Percentiles rank a stretch among this genome's conserved stretches.
phyloP scores from a whole-genome alignment of 2,113 vertebrate genomes.

The Noctilio leporinus region DNA sequence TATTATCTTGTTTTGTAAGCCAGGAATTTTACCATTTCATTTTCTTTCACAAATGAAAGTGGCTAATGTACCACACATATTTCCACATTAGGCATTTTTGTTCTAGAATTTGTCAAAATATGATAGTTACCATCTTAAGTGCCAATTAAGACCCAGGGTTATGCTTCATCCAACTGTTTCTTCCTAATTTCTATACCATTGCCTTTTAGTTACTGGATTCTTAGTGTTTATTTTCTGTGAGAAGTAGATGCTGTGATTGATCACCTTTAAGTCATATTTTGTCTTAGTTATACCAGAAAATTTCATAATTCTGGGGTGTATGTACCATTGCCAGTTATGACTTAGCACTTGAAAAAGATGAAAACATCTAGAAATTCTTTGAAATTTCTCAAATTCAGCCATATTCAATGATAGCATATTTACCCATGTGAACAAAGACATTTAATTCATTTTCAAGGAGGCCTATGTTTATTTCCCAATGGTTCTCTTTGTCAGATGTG shows the following conservation, averaged over 20 bases:
- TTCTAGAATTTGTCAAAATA: conserved; percentile 62
- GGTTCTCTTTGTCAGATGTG: not conserved
- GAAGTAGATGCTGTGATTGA: conserved; percentile 53
- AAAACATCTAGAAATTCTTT: conserved; percentile 32
- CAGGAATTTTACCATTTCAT: conserved; percentile 54
- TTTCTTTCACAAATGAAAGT: conserved; percentile 65
- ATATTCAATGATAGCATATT: not conserved
- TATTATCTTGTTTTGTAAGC: conserved; percentile 57
- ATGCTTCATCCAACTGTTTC: conserved; percentile 60
- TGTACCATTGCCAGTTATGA: conserved; percentile 24
- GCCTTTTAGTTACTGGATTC: conserved; percentile 65
- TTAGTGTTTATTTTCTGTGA: conserved; percentile 44
- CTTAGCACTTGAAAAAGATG: conserved; percentile 40
- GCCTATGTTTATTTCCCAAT: not conserved
- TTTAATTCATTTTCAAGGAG: not conserved
- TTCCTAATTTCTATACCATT: conserved; percentile 55
- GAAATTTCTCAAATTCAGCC: conserved; percentile 25
- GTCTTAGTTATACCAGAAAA: conserved; percentile 33
- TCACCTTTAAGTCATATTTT: conserved; percentile 53
- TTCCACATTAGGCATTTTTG: conserved; percentile 65
- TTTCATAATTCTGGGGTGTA: conserved; percentile 39
- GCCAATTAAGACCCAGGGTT: conserved; percentile 66
- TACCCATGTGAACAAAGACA: not conserved
- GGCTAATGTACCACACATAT: conserved; percentile 25
- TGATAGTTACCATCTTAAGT: conserved; percentile 61